Evolutionary conservation across 1,140 invertebrate genomes (phyloP).

Genomic region (Aphis craccivora): DNA sequence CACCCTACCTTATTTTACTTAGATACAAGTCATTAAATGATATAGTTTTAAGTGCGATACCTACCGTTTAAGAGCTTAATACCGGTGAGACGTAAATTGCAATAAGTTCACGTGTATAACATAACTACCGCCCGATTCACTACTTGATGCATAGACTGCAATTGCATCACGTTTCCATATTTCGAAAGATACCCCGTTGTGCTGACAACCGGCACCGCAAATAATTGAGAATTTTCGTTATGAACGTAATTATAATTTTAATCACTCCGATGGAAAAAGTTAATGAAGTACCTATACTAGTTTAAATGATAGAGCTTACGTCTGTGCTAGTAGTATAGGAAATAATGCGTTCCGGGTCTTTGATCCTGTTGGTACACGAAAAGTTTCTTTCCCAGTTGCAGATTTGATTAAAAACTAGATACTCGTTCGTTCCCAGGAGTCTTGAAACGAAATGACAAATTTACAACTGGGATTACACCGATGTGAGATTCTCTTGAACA

Average conservation of each 20-base stretch:
- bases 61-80: background rate
- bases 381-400: constrained; percentile 1
- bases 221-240: background rate
- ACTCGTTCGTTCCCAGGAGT: constrained; percentile 5
- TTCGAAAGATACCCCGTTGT: background rate
- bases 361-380: background rate
- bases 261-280: background rate
- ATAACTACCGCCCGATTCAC: background rate
- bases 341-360: constrained; percentile 12
- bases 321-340: background rate
- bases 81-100: background rate
- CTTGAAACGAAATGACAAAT: constrained; percentile 36
- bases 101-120: no score
- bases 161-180: background rate
- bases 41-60: background rate
- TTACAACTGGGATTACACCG: constrained; percentile 42
- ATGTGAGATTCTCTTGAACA: constrained; percentile 9
- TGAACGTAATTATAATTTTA: background rate
- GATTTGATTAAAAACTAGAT: constrained; percentile 51
- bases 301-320: background rate
- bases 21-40: background rate
- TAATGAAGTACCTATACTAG: constrained; percentile 18
- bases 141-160: background rate
- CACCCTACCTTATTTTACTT: background rate
- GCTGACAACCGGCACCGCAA: background rate